Evolutionary conservation across 2,888 invertebrate species (phyloP).

Genomic region (Dysmachus trigonus): DNA sequence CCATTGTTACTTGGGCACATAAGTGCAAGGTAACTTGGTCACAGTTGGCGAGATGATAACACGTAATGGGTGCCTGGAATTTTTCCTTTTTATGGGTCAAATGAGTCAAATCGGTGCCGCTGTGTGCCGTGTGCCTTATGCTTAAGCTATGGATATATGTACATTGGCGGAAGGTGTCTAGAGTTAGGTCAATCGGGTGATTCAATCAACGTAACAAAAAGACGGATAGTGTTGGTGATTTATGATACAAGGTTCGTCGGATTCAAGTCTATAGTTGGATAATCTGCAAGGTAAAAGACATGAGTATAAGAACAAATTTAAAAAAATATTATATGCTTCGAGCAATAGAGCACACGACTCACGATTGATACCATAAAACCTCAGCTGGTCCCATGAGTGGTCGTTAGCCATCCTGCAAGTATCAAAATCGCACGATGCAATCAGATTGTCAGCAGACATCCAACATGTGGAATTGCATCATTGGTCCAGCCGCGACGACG

Average conservation of each 20-base stretch:
- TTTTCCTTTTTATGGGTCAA: not conserved
- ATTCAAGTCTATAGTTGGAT: not conserved
- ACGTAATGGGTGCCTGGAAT: conserved; percentile 2
- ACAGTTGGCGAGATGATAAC: not conserved
- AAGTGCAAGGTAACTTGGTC: conserved; percentile 39
- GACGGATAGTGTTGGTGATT: not conserved
- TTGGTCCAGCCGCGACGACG: not conserved
- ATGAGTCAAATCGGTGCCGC: conserved; percentile 17
- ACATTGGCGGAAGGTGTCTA: not conserved
- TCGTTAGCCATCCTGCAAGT: not conserved
- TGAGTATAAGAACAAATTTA: not conserved
- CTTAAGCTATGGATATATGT: not conserved
- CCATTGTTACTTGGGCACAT: not conserved
- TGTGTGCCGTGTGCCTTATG: not conserved
- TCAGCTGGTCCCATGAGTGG: not conserved
- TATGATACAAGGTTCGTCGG: not conserved
- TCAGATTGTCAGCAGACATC: conserved; percentile 1
- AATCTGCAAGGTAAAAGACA: not conserved
- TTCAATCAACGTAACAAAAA: not conserved
- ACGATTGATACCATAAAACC: not conserved
- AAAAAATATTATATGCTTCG: not conserved
- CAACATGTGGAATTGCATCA: not conserved
- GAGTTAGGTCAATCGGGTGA: conserved; percentile 2
- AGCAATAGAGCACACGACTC: not conserved
- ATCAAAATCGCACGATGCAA: not conserved